phyloP scores from a whole-genome alignment of 1,140 invertebrate genomes.

The Papilio glaucus region DNA sequence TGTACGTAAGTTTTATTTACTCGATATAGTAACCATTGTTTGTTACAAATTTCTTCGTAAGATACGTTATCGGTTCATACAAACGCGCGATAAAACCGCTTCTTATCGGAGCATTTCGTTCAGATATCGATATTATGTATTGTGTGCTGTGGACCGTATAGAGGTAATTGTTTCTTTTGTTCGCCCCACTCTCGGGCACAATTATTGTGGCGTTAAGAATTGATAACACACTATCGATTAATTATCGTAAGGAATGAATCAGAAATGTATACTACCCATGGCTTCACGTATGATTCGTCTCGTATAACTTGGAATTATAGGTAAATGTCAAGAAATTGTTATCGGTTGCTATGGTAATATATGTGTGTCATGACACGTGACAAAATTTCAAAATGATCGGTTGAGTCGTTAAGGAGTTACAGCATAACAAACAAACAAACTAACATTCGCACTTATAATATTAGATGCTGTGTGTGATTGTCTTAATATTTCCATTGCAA shows the following conservation, averaged over 20 bases:
- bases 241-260: neutral
- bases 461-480: neutral
- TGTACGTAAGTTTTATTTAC: neutral
- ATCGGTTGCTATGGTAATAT: too few relatives aligned
- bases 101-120: neutral
- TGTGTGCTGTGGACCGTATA: conserved; percentile 8
- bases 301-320: too few relatives aligned
- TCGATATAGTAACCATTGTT: neutral
- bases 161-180: neutral
- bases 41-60: neutral
- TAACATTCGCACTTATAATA: too few relatives aligned
- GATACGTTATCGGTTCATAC: neutral
- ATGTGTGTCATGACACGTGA: too few relatives aligned
- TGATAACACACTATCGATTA: neutral
- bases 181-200: neutral
- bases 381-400: too few relatives aligned
- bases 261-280: neutral
- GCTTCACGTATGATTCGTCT: too few relatives aligned
- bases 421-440: too few relatives aligned
- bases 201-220: neutral
- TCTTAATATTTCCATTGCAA: neutral
- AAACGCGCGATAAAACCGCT: conserved; percentile 3
- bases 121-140: conserved; percentile 2
- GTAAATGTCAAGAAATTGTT: too few relatives aligned
- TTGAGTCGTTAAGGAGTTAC: too few relatives aligned